Percentiles rank a stretch among this genome's conserved stretches.
Evolutionary conservation across 2,113 vertebrate genomes (phyloP).

Genomic region (Barbus barbus): DNA sequence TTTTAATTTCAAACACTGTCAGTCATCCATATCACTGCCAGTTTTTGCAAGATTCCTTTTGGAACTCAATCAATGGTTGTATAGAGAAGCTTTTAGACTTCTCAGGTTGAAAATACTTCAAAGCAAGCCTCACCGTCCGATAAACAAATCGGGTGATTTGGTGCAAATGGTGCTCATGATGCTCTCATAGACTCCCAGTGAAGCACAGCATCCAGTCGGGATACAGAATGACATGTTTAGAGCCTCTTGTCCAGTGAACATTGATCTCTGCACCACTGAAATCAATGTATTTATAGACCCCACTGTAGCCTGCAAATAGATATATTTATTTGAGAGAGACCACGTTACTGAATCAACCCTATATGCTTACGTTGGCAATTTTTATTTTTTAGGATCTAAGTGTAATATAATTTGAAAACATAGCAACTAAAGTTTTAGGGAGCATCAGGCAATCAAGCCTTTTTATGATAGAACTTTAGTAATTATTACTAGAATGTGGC

Average conservation of each 20-base stretch:
- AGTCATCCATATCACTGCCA: neutral
- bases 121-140: neutral
- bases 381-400: too few species aligned
- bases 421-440: too few species aligned
- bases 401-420: too few species aligned
- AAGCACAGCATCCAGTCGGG: neutral
- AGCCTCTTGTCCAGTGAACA: neutral
- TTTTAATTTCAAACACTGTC: neutral
- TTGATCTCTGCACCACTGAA: neutral
- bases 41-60: neutral
- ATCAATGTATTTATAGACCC: conserved; percentile 1
- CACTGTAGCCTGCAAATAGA: neutral
- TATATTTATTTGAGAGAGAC: neutral
- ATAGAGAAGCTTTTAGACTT: neutral
- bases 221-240: neutral
- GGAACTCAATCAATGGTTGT: neutral
- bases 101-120: neutral
- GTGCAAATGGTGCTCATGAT: neutral
- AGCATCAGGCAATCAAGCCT: too few species aligned
- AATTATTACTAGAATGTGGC: too few species aligned
- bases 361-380: too few species aligned
- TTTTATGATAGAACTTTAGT: too few species aligned
- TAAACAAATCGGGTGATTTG: neutral
- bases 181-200: neutral
- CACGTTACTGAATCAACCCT: neutral